Evolutionary conservation across 2,797 vertebrate species (phyloP).

Genomic region (Pogoniulus pusillus): DNA sequence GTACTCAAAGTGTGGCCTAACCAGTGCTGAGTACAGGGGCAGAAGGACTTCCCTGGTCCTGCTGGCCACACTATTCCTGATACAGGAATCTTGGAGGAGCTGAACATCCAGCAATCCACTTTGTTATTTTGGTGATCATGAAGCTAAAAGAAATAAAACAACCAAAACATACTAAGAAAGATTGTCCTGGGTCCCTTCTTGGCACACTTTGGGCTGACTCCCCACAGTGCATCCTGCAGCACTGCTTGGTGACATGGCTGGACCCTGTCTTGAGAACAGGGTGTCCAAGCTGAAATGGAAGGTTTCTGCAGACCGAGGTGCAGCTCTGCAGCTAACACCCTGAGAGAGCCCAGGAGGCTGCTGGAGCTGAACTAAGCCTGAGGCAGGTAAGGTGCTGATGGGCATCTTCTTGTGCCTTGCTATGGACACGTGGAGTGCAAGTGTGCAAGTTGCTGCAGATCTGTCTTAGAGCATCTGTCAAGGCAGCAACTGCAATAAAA

Average conservation of each 20-base stretch:
- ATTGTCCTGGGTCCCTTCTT: background rate
- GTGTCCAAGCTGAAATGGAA: background rate
- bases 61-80: too few species aligned
- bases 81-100: background rate
- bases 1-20: too few species aligned
- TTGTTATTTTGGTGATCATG: background rate
- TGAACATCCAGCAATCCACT: background rate
- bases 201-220: background rate
- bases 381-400: background rate
- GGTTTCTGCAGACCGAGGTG: background rate
- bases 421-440: background rate
- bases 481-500: background rate
- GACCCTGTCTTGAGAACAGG: background rate
- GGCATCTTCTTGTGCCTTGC: background rate
- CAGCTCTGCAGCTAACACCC: background rate
- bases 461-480: background rate
- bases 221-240: background rate
- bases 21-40: too few species aligned
- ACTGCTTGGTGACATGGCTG: background rate
- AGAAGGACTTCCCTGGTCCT: too few species aligned
- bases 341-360: background rate
- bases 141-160: background rate
- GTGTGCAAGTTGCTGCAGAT: accelerated
- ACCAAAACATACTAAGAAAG: background rate
- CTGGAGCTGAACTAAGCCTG: background rate